Percentiles rank a stretch among this genome's conserved stretches.
Evolutionary conservation across 1,140 invertebrate species (phyloP).

Genomic region (Drosophila subpulchrella): DNA sequence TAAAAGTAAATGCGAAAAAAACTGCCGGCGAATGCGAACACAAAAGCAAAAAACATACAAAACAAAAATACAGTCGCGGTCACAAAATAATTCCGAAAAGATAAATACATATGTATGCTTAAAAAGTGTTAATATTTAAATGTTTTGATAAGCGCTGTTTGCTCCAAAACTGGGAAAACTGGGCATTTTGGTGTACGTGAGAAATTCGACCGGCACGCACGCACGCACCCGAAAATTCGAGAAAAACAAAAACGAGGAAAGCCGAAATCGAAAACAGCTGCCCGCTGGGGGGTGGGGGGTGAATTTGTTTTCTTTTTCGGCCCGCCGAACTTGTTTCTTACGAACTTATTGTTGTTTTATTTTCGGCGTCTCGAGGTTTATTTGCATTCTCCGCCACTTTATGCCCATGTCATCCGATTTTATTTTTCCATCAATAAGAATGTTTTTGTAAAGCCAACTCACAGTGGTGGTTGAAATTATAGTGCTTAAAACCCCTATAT

Average conservation of each 20-base stretch:
- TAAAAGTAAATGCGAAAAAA: constrained; percentile 31
- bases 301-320: constrained; percentile 17
- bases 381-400: constrained; percentile 33
- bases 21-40: constrained; percentile 62
- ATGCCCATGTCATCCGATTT: constrained; percentile 21
- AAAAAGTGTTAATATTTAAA: not conserved
- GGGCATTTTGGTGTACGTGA: constrained; percentile 63
- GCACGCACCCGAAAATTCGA: constrained; percentile 50
- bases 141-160: not conserved
- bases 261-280: constrained; percentile 29
- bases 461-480: constrained; percentile 3
- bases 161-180: constrained; percentile 41
- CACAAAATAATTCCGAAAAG: not conserved
- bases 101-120: not conserved
- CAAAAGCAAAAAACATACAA: constrained; percentile 44
- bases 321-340: constrained; percentile 49
- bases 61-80: constrained; percentile 45
- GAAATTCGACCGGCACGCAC: constrained; percentile 63
- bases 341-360: constrained; percentile 27
- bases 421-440: constrained; percentile 11
- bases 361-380: constrained; percentile 25
- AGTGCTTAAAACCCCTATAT: too few relatives aligned
- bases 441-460: not conserved
- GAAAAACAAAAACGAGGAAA: constrained; percentile 21
- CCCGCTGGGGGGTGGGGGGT: constrained; percentile 4